Base-by-base conservation (phyloP, 1,140 invertebrate species). In the Myzus persicae region DNA sequence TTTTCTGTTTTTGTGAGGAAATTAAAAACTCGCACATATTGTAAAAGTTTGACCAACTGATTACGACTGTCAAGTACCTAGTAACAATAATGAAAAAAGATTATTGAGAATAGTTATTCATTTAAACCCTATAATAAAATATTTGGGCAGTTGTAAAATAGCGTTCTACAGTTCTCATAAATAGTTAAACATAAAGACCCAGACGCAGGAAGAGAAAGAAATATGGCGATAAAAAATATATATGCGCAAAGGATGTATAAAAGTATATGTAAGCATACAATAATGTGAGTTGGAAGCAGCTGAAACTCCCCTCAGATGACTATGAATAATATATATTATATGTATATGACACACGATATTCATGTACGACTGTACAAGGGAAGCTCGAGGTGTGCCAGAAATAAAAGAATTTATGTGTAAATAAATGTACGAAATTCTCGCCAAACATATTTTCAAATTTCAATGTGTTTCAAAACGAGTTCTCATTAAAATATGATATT, bases 381-480 rank as follows among this genome's bases (percentile, higher is more conserved):
- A 87, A 87, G 44, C 6, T 48, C 42, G 31, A n/a, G 44, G 85
- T 46, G 85, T 87, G 85, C 85, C 85, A 87, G 85, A 87, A 87
- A 87, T 87, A 87, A 87, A 48, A 46, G 24, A 48, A 87, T 87
- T 87, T 87, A 87, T 87, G 84, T 87, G 42, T 87, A 87, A 87
- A 46, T 87, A 87, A 87, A 87, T 46, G 42, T 46, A 48, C 44
- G 1, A 46, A 85, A 85, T 85, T 42, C 38, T 85, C 42, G 84
- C 40, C 40, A 42, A 76, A 84, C 24, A 40, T 24, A 40, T 24
- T 24, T 24, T 42, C 82, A 42, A 22, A 85, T n/a, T 76, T 76
- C 18, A 85, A 42, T 85, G 24, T 31, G 14, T 87, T n/a, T n/a
- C n/a, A 31, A 85, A 46, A 87, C 31, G 11, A 48, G 42, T 22